Base-by-base conservation (phyloP, 2,797 vertebrate genomes). In the Sphaeramia orbicularis region DNA sequence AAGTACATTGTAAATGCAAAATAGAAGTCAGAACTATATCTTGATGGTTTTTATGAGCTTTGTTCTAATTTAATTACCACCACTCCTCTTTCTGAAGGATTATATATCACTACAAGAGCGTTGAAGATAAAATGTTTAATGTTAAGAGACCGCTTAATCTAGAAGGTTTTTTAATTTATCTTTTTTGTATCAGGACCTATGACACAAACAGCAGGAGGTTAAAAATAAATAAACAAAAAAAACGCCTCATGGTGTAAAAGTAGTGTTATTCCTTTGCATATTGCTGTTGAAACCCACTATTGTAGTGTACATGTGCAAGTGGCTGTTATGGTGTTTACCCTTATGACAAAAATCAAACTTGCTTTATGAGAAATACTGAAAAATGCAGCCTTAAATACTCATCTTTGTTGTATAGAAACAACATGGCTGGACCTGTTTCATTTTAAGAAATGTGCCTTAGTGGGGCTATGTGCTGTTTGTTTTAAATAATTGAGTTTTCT, bases 371-470 rank as follows among this genome's bases (percentile, higher is more conserved):
- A 4, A 47, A 48, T 69, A 12, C 40, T 53, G 19, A 43, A 4
- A 47, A 38, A 49, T 2, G 12, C 14, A 52, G 48, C 40, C 60
- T 65, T 63, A 13, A 59, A 66, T 54, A n/a, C n/a, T 7, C 71
- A 50, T 63, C 12, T 54, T 55, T 55, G 38, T 13, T 40, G 52
- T 50, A 40, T 27, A 52, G 49, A 81, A 82, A 75, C 54, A 71
- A 63, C 27, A 63, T 69, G 62, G 62, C 69, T 78, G 78, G 77
- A 77, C 72, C 76, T 78, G 62, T 79, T 83, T 78, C 49, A 49
- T n/a, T 62, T 71, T n/a, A 36, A 32, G 30, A 69, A 21, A 4
- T 66, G 71, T 86, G 83, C 80, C 85, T 90, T 80, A 79, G 19
- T 41, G 14, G n/a, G 43, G 50, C 61, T 57, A 10, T 1, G 2